Evolutionary conservation across 1,140 invertebrate genomes (phyloP).

Genomic region (Megathymus violae): DNA sequence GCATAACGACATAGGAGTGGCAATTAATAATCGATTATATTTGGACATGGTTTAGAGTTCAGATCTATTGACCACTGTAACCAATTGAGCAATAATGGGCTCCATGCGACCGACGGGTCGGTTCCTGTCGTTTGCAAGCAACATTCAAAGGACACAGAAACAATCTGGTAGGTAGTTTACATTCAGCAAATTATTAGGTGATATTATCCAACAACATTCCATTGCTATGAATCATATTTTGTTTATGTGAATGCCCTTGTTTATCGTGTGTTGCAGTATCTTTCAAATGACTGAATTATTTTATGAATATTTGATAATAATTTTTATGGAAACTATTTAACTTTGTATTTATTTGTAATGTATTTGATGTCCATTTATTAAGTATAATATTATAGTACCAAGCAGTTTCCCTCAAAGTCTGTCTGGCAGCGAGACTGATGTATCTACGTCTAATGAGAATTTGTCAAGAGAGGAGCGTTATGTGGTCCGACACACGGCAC

Average conservation of each 20-base stretch:
- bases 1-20: slow-evolving; percentile 48
- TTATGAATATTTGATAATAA: neutral
- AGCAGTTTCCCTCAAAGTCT: slow-evolving; percentile 88
- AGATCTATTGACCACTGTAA: slow-evolving; percentile 45
- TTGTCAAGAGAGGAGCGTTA: slow-evolving; percentile 93
- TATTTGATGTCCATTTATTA: too few relatives aligned
- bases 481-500: slow-evolving; percentile 91
- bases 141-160: slow-evolving; percentile 80
- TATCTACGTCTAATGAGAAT: slow-evolving; percentile 95
- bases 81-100: slow-evolving; percentile 62
- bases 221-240: slow-evolving; percentile 54
- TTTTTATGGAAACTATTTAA: too few relatives aligned
- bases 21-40: slow-evolving; percentile 35
- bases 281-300: neutral
- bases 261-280: slow-evolving; percentile 27
- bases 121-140: slow-evolving; percentile 78
- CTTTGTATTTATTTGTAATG: neutral
- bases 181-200: slow-evolving; percentile 16
- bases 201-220: slow-evolving; percentile 37
- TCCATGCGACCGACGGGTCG: slow-evolving; percentile 79
- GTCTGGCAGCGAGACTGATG: slow-evolving; percentile 95
- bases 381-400: slow-evolving; percentile 60
- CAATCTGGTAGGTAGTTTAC: slow-evolving; percentile 65
- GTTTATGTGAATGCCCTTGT: slow-evolving; percentile 44
- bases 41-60: slow-evolving; percentile 59